phyloP scores from a whole-genome alignment of 2,888 invertebrate species.

The Tolmerus cingulatus region DNA sequence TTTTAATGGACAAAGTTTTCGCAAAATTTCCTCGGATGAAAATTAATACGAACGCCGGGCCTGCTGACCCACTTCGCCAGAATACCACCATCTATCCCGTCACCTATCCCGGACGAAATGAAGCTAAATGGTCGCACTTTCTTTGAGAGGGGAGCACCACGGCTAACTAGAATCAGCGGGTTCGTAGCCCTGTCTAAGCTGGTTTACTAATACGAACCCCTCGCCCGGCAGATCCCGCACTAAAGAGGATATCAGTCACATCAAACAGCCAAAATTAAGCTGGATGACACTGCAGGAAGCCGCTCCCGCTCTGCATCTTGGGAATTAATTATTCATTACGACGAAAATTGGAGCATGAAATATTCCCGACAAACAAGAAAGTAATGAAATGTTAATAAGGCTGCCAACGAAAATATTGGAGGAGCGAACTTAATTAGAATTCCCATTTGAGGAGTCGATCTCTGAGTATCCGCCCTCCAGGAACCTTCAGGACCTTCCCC shows the following conservation, averaged over 20 bases:
- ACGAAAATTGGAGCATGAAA: conserved; percentile 31
- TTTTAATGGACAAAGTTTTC: conserved; percentile 28
- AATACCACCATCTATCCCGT: neutral
- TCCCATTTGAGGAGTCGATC: conserved; percentile 23
- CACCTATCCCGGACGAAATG: neutral
- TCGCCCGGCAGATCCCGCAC: neutral
- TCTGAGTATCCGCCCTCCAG: neutral
- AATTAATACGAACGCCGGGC: neutral
- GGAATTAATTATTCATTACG: conserved; percentile 32
- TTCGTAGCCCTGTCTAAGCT: neutral
- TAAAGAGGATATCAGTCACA: neutral
- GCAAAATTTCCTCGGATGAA: conserved; percentile 1
- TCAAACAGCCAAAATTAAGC: conserved; percentile 11
- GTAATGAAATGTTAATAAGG: conserved; percentile 34
- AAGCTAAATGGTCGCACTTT: neutral
- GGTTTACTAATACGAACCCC: neutral
- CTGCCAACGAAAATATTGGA: conserved; percentile 26
- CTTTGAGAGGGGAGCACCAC: neutral
- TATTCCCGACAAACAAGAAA: conserved; percentile 24
- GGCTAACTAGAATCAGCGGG: neutral
- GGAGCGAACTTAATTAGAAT: conserved; percentile 33
- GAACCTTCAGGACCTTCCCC: neutral
- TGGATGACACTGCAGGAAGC: conserved; percentile 18
- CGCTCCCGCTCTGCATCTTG: neutral
- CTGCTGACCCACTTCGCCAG: neutral